Evolutionary conservation across 2,797 vertebrate species (phyloP), one percentile per base, ranked within the genome.

Genomic region (Argentina silus): DNA sequence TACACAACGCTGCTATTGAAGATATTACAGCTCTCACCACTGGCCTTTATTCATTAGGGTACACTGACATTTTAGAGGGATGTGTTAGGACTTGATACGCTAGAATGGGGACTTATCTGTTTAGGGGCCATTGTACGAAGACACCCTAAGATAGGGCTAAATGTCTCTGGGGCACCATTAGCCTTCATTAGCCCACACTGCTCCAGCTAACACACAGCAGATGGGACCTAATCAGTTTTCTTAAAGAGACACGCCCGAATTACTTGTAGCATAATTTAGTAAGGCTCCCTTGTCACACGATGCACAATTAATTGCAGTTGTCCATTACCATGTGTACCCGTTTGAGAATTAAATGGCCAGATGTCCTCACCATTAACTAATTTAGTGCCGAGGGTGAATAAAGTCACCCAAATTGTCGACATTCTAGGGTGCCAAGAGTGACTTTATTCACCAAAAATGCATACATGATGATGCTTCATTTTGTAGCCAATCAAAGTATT

Each of bases 141-240:
- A 47, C 21, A 67, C 47, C 72, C 27, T 19, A 14, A 12, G 66
- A 78, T 51, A 69, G 53, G 36, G 69, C 63, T 70, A 69, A 66
- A 4, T 43, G 67, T 80, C 67, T 62, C 84, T 21, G 23, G 15
- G 67, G 71, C 44, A 42, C 62, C 61, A 74, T 83, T 83, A 72
- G 72, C 71, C 67, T 82, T 63, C 44, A 72, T 75, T 78, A 70
- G 17, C 53, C 50, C 19, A n/a, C 19, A 61, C 69, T 61, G 55
- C 19, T 51, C 55, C 53, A 51, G 65, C 68, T 72, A 7, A 64
- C n/a, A 12, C 66, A 59, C 64, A 70, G 64, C 81, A 84, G 81
- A 88, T 82, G 83, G 78, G 74, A 67, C 43, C 17, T 60, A 76
- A 76, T 83, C 55, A 73, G 47, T 75, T 76, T 75, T 69, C 64